phyloP scores from a whole-genome alignment of 1,140 invertebrate genomes.

The Semibalanus balanoides region DNA sequence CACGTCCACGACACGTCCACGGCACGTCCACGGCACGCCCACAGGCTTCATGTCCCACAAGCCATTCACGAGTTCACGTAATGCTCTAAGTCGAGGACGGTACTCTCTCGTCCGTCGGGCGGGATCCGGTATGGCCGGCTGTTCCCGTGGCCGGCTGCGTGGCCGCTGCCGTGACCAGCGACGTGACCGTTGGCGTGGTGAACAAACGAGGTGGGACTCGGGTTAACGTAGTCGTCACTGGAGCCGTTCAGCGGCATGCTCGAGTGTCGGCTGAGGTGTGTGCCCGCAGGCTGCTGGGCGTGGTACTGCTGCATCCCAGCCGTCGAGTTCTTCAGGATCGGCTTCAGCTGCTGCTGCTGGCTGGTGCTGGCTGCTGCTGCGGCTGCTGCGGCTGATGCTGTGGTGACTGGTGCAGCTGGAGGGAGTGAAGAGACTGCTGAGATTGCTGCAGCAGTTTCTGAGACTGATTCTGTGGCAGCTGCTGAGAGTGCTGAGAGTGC shows the following conservation, averaged over 20 bases:
- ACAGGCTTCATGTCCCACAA: too few relatives aligned
- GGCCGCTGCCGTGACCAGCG: too few relatives aligned
- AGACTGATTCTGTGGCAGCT: neutral
- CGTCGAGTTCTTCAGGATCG: neutral
- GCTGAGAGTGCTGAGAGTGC: neutral
- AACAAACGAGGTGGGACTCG: too few relatives aligned
- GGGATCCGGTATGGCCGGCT: conserved; percentile 8
- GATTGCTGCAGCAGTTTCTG: neutral
- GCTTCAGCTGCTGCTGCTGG: neutral
- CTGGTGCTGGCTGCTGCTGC: neutral
- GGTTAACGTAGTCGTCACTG: neutral
- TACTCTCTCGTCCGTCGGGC: conserved; percentile 15
- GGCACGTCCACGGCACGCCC: too few relatives aligned
- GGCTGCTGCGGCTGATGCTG: neutral
- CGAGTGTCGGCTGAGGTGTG: neutral
- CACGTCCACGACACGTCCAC: too few relatives aligned
- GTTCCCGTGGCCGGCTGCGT: neutral
- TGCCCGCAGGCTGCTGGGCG: neutral
- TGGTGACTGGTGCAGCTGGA: neutral
- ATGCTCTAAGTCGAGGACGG: neutral
- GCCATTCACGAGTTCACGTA: neutral
- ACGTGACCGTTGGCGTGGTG: neutral
- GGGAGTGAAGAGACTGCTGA: neutral
- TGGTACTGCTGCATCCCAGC: neutral
- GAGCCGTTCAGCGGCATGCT: neutral